A percentile compares a stretch with the other conserved stretches of the same genome.
phyloP scores from a whole-genome alignment of 2,797 vertebrate species.

The Zalophus californianus region DNA sequence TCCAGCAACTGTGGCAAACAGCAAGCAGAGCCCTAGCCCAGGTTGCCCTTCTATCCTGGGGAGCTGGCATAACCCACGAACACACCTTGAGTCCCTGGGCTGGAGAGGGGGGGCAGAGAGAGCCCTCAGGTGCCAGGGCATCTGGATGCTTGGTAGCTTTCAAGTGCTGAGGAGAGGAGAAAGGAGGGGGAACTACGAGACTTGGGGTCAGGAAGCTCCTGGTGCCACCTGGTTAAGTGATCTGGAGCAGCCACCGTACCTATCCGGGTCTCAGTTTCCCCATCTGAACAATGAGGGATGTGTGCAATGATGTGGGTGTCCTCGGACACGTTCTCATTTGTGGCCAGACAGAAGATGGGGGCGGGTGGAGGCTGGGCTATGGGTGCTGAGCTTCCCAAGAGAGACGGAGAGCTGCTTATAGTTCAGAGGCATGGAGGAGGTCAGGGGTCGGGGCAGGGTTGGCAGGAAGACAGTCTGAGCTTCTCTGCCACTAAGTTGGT shows the following conservation, averaged over 20 bases:
- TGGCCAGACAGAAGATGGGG: not conserved
- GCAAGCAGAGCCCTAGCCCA: not conserved
- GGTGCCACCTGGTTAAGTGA: not conserved
- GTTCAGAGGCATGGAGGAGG: not conserved
- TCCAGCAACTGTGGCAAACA: not conserved
- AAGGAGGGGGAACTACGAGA: not conserved
- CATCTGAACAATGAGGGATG: not conserved
- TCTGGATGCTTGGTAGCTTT: not conserved
- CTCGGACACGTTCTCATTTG: not conserved
- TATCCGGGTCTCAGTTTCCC: not conserved
- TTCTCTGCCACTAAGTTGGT: not conserved
- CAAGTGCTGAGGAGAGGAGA: not conserved
- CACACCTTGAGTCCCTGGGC: not conserved
- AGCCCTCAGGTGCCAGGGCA: not conserved
- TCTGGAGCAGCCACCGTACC: not conserved
- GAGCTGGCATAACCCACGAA: not conserved
- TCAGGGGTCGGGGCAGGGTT: not conserved
- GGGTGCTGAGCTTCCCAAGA: not conserved
- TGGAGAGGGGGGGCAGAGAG: not conserved
- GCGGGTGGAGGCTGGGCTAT: not conserved
- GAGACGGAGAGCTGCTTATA: not conserved
- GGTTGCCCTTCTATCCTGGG: not conserved
- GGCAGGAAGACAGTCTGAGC: not conserved
- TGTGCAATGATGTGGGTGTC: not conserved
- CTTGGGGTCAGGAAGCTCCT: not conserved